These are phyloP conservation scores for Melipona beecheii DNA, from an alignment of 2,888 invertebrate genomes.

Conservation along the genomic window DNA sequence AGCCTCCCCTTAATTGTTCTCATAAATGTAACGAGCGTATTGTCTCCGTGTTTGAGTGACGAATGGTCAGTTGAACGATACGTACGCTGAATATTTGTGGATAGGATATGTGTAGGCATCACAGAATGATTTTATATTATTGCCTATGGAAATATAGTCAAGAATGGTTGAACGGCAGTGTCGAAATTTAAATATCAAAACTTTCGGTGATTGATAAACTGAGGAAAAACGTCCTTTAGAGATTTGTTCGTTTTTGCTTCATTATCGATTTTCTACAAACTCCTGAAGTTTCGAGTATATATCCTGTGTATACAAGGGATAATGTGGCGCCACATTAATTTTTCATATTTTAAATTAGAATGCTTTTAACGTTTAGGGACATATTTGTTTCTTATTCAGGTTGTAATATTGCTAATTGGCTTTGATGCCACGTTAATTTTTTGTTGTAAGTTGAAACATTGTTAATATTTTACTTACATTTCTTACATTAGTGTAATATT, in stretches of 20 bases:
- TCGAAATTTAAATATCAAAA: no score
- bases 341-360: background rate
- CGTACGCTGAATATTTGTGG: background rate
- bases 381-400: no score
- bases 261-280: no score
- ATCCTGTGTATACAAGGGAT: background rate
- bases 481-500: no score
- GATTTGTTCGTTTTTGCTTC: no score
- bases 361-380: background rate
- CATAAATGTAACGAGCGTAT: constrained; percentile 44
- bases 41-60: constrained; percentile 5
- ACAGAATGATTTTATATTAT: background rate
- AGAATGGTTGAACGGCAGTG: background rate
- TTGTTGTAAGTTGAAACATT: no score
- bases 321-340: background rate
- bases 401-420: no score
- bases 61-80: constrained; percentile 19
- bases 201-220: no score
- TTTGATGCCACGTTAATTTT: no score
- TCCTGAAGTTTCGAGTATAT: no score
- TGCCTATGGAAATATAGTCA: background rate
- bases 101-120: background rate
- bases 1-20: constrained; percentile 44
- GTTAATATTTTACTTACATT: no score
- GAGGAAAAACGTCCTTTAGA: no score